Percentiles rank a stretch among this genome's conserved stretches.
Conservation (phyloP, 2,113 vertebrate species). For the Cyphomyrus discorhynchus region DNA sequence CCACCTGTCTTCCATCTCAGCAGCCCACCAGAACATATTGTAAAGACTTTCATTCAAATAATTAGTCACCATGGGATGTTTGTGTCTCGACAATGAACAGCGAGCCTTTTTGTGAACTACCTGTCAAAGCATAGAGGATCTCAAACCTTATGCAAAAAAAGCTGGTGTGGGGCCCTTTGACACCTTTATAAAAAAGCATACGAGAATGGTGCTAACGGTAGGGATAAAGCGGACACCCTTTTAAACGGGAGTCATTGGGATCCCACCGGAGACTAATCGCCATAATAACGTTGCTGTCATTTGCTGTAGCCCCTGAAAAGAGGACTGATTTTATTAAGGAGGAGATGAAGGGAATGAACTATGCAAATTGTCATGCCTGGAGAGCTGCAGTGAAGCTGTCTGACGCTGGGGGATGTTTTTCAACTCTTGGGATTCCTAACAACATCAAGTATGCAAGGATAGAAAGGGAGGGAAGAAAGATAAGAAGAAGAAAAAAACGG, state of each 20-base stretch:
- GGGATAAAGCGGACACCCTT: neutral
- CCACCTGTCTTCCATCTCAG: slow-evolving; percentile 18
- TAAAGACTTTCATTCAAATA: neutral
- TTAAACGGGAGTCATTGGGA: slow-evolving; percentile 13
- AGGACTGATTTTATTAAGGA: slow-evolving; percentile 54
- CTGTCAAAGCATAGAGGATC: neutral
- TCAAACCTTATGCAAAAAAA: neutral
- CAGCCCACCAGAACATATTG: neutral
- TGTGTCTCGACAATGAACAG: neutral
- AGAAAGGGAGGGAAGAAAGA: neutral
- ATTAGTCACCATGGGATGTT: neutral
- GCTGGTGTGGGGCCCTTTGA: neutral
- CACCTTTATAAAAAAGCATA: neutral
- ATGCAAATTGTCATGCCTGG: slow-evolving; percentile 36
- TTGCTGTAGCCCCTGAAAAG: slow-evolving; percentile 51
- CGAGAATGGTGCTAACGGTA: neutral
- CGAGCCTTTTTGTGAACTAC: neutral
- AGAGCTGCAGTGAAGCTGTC: slow-evolving; percentile 19
- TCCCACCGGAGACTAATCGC: slow-evolving; percentile 50
- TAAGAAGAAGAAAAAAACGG: neutral
- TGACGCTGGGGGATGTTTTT: slow-evolving; percentile 17
- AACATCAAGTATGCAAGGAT: neutral
- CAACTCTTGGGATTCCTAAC: neutral
- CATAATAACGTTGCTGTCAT: slow-evolving; percentile 60
- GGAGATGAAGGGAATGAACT: slow-evolving; percentile 49